Evolutionary conservation across 1,140 invertebrate species (phyloP).

Genomic region (Listronotus bonariensis): DNA sequence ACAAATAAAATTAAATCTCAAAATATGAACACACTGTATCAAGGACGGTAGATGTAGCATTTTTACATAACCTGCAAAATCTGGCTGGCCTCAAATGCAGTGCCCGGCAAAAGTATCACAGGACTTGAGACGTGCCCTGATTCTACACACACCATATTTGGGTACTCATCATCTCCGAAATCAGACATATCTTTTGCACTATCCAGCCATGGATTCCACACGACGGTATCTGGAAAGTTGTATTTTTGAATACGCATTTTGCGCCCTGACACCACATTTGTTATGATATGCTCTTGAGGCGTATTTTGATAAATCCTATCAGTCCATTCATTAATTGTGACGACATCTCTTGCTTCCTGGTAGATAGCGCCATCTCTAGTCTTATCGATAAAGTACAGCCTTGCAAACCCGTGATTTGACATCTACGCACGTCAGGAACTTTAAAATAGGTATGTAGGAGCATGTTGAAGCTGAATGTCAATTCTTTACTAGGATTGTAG

Average conservation of each 20-base stretch:
- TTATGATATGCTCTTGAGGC: conserved; percentile 89
- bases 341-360: conserved; percentile 85
- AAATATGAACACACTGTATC: conserved; percentile 5
- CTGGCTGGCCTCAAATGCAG: conserved; percentile 86
- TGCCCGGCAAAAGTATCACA: conserved; percentile 82
- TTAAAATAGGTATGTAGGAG: conserved; percentile 95
- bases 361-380: conserved; percentile 82
- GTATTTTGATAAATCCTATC: conserved; percentile 93
- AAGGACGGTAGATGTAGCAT: conserved; percentile 15
- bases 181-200: conserved; percentile 89
- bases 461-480: conserved; percentile 90
- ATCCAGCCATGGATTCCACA: conserved; percentile 97
- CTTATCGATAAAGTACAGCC: conserved; percentile 94
- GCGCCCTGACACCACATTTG: conserved; percentile 86
- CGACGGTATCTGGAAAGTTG: conserved; percentile 92
- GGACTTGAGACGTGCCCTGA: conserved; percentile 86
- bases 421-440: conserved; percentile 88
- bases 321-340: conserved; percentile 88
- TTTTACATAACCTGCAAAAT: conserved; percentile 72
- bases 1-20: conserved; percentile 18
- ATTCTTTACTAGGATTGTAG: conserved; percentile 88
- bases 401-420: conserved; percentile 88
- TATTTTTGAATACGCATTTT: conserved; percentile 93
- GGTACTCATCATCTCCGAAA: conserved; percentile 94
- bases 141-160: conserved; percentile 95